Base-by-base conservation (phyloP, 53 echinoderm and acorn worm genomes). In the Patiria pectinifera region DNA sequence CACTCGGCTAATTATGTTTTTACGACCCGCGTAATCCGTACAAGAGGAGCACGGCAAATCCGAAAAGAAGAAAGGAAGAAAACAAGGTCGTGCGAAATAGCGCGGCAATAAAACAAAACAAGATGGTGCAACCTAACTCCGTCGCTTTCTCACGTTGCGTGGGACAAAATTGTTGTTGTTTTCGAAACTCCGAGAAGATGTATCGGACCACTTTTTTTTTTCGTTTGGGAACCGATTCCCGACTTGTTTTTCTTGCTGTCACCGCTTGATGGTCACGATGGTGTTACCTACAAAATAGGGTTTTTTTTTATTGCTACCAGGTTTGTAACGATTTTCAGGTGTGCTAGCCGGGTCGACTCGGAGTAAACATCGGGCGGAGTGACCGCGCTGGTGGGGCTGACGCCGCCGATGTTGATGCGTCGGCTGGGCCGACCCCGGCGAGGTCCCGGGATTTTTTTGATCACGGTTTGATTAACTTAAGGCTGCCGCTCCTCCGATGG, bases 1-100 rank as follows among this genome's bases (percentile, higher is more conserved):
- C 78, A 62, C 78, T 89, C 45, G 44, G 23, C 59, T 89, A 78
- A 62, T 89, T 78, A 59, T 89, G 89, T 89, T 89, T 89, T 89
- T 89, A 89, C 89, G 89, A 79, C n/a, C 78, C 47, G 79, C 46
- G 23, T 59, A 77, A 88, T 76, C 88, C 19, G 62, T 60, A 78
- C 78, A 78, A 88, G 62, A 89, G 61, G 44, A 25, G 45, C 18
- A 48, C 19, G 18, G 84, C 84, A 35, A 60, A 18, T 6, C 6
- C 5, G 2, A 53, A 53, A 53, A 5, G 8, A 53, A 15, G 15
- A 11, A 79, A 11, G 16, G 15, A 24, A 16, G 70, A 45, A 35
- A 86, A 86, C 86, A 87, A 77, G 89, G 89, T 89, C 89, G 48
- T 59, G 74, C 46, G 19, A 89, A 62, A 62, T 89, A 60, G 46